Conservation (phyloP, 2,797 vertebrate genomes). For the Dicrostonyx torquatus region DNA sequence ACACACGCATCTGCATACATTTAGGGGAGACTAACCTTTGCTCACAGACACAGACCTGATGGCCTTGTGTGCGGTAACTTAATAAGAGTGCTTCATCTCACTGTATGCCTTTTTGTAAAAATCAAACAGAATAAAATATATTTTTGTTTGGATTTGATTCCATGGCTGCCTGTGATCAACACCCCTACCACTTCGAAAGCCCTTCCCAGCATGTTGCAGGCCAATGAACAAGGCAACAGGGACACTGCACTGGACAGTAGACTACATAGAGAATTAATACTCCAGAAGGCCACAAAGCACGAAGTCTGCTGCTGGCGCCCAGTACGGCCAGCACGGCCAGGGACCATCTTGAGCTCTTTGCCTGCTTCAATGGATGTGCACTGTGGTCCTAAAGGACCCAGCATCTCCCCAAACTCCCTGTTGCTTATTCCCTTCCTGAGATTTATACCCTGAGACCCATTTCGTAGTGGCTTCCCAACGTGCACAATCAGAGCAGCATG, state of each 20-base stretch:
- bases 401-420: background rate
- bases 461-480: background rate
- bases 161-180: background rate
- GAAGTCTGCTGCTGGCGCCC: background rate
- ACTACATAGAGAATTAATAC: background rate
- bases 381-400: background rate
- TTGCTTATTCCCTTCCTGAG: background rate
- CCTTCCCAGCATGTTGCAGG: background rate
- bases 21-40: constrained; percentile 6
- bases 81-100: constrained; percentile 16
- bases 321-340: no score
- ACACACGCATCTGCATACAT: background rate
- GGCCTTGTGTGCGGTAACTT: background rate
- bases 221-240: background rate
- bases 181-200: background rate
- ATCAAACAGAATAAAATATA: background rate
- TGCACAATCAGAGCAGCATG: background rate
- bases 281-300: background rate
- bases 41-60: constrained; percentile 33
- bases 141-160: constrained; percentile 32
- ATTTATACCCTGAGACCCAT: background rate
- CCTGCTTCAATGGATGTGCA: background rate
- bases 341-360: background rate
- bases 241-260: background rate
- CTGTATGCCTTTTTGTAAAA: constrained; percentile 66